Evolutionary conservation across 1,140 invertebrate species (phyloP).

Genomic region (Calephelis nemesis): DNA sequence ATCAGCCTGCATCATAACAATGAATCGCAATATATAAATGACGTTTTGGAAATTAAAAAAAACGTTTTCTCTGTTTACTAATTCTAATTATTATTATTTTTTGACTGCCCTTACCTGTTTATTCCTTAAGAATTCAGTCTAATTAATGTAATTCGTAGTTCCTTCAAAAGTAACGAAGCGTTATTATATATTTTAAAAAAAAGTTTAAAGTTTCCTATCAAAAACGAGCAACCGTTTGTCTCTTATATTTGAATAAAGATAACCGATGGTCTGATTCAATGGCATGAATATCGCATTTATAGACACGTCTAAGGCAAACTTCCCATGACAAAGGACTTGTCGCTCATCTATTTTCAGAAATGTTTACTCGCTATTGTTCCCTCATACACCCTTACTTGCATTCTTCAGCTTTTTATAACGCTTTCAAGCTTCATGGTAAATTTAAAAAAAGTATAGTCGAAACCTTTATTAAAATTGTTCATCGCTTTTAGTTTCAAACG

Average conservation of each 20-base stretch:
- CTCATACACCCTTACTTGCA: constrained; percentile 42
- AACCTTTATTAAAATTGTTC: constrained; percentile 20
- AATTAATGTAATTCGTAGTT: too few relatives aligned
- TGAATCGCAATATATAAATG: too few relatives aligned
- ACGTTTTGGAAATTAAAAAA: too few relatives aligned
- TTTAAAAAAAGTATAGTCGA: constrained; percentile 26
- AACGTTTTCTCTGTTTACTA: too few relatives aligned
- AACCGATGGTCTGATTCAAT: constrained; percentile 18
- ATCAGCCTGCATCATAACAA: too few relatives aligned
- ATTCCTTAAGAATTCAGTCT: too few relatives aligned
- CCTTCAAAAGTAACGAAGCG: too few relatives aligned
- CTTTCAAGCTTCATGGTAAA: constrained; percentile 28
- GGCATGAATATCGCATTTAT: constrained; percentile 16
- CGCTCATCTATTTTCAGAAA: constrained; percentile 54
- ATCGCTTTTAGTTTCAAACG: constrained; percentile 7
- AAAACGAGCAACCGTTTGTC: background rate
- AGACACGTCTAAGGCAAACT: constrained; percentile 44
- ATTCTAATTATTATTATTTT: too few relatives aligned
- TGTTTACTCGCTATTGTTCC: constrained; percentile 53
- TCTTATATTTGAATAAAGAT: constrained; percentile 1
- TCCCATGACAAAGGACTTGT: constrained; percentile 60
- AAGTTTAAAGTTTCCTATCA: too few relatives aligned
- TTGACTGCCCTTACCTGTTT: too few relatives aligned
- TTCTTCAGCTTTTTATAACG: constrained; percentile 38
- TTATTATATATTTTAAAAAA: too few relatives aligned